These are phyloP conservation scores for Thripadectes ignobilis DNA, from an alignment of 2,797 vertebrate genomes.

Conservation along the genomic window DNA sequence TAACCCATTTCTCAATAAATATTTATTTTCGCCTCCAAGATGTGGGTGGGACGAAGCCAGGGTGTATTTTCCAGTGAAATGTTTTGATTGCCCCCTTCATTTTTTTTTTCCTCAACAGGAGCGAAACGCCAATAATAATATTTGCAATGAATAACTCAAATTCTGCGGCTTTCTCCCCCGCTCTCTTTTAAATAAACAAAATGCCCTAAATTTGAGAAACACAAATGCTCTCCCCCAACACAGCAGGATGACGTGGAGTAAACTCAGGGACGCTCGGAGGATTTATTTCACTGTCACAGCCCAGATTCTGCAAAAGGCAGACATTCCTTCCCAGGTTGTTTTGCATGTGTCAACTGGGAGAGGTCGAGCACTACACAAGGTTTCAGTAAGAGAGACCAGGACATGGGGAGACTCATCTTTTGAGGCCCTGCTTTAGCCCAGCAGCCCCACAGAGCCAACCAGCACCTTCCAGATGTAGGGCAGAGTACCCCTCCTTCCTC, in stretches of 20 bases:
- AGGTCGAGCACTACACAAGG: neutral
- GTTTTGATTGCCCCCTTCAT: conserved; percentile 46
- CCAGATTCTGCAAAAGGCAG: neutral
- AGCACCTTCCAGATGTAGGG: neutral
- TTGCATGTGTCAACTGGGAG: neutral
- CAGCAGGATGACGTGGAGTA: neutral
- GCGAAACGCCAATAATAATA: conserved; percentile 61
- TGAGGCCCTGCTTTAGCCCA: neutral
- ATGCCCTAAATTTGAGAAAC: conserved; percentile 34
- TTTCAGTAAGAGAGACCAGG: neutral
- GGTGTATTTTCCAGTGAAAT: conserved; percentile 37
- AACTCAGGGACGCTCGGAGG: neutral
- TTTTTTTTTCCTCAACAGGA: neutral
- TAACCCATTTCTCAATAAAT: conserved; percentile 18
- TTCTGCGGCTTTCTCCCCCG: conserved; percentile 61
- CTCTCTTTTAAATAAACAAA: conserved; percentile 52
- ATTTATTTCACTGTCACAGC: neutral
- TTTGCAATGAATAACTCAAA: conserved; percentile 61
- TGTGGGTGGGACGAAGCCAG: neutral
- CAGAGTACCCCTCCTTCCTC: neutral
- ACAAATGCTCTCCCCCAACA: neutral
- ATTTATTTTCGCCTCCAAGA: neutral
- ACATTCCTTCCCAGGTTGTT: conserved; percentile 1
- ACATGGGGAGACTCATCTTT: neutral
- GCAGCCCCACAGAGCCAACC: neutral